phyloP scores from a whole-genome alignment of 2,113 vertebrate genomes.

The Ptilorrhoa leucosticta region DNA sequence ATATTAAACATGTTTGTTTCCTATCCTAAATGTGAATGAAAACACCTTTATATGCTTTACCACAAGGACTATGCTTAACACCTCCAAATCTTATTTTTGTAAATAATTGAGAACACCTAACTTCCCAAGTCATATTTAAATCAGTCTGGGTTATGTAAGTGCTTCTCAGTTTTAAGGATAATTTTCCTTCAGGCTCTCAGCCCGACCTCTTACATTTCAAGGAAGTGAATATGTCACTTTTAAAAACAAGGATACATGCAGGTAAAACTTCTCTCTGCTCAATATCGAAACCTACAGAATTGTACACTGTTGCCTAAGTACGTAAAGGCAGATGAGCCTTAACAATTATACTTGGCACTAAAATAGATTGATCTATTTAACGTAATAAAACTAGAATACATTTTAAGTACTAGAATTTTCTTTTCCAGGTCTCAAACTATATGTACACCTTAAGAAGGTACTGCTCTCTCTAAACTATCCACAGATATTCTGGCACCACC shows the following conservation, averaged over 20 bases:
- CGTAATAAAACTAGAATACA: background rate
- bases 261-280: background rate
- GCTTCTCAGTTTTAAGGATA: background rate
- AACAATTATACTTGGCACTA: background rate
- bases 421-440: background rate
- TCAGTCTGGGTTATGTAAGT: background rate
- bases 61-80: background rate
- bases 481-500: background rate
- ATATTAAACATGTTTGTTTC: background rate
- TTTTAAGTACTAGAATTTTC: background rate
- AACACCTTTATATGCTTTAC: background rate
- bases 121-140: background rate
- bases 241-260: background rate
- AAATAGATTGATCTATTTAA: background rate
- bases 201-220: background rate
- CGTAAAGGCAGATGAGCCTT: background rate
- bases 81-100: background rate
- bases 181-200: background rate
- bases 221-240: background rate
- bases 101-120: background rate
- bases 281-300: background rate
- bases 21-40: background rate
- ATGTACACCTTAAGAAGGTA: background rate
- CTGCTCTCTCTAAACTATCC: background rate
- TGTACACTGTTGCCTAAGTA: background rate